Conservation (phyloP, 2,888 invertebrate genomes). For the Drosophila helvetica region DNA sequence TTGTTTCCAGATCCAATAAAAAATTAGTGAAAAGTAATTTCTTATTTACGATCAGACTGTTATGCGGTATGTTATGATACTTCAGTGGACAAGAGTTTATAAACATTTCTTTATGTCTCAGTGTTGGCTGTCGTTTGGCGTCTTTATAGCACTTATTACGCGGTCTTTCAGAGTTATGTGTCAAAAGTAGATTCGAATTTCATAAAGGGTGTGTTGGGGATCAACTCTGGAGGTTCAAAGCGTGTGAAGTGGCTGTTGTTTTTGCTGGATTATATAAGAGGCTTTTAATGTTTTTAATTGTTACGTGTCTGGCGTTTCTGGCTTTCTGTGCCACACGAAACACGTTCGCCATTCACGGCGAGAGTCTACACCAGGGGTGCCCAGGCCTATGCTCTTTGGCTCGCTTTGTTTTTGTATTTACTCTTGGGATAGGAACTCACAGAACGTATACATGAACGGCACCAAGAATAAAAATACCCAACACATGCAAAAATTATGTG, state of each 20-base stretch:
- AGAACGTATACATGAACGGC: no score
- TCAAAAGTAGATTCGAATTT: slow-evolving; percentile 65
- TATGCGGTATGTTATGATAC: slow-evolving; percentile 33
- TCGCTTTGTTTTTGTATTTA: no score
- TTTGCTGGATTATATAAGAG: slow-evolving; percentile 62
- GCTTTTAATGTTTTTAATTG: slow-evolving; percentile 74
- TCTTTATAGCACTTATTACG: slow-evolving; percentile 49
- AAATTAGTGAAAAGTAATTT: slow-evolving; percentile 6
- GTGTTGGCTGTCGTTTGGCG: slow-evolving; percentile 11
- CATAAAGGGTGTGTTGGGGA: slow-evolving; percentile 55
- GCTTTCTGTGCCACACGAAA: slow-evolving; percentile 50
- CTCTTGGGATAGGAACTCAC: no score
- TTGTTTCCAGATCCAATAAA: background rate
- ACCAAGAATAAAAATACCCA: no score
- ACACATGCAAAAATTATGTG: no score
- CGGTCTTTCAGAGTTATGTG: slow-evolving; percentile 38
- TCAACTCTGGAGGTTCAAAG: slow-evolving; percentile 45
- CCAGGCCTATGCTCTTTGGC: no score
- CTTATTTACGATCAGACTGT: slow-evolving; percentile 1
- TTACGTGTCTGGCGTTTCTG: slow-evolving; percentile 57
- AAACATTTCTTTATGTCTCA: slow-evolving; percentile 23
- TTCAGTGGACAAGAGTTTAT: slow-evolving; percentile 34
- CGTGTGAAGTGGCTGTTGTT: slow-evolving; percentile 63
- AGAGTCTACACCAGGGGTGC: no score
- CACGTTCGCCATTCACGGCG: background rate